Evolutionary conservation across 1,140 invertebrate genomes (phyloP).

Genomic region (Telenomus remus): DNA sequence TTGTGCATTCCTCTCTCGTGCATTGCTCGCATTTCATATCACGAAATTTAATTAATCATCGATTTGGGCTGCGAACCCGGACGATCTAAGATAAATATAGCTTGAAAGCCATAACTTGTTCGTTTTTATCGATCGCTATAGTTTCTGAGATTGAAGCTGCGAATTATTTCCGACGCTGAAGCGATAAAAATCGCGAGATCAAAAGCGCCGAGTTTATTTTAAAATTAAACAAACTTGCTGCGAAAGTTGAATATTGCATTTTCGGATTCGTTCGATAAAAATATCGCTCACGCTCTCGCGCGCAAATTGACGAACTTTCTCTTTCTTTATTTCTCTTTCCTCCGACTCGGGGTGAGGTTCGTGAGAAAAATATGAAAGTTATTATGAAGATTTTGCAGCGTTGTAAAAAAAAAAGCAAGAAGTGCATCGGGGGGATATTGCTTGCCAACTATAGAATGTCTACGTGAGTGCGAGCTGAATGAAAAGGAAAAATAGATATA

Average conservation of each 20-base stretch:
- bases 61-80: no score
- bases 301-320: conserved; percentile 54
- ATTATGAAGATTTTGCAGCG: conserved; percentile 58
- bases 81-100: no score
- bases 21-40: conserved; percentile 13
- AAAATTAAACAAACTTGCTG: conserved; percentile 43
- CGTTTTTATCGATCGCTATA: no score
- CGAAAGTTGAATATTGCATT: conserved; percentile 22
- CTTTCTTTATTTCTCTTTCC: conserved; percentile 55
- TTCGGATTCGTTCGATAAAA: conserved; percentile 53
- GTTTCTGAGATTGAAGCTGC: not conserved
- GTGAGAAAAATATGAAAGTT: conserved; percentile 60
- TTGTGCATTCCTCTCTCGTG: conserved; percentile 5
- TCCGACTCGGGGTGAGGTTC: conserved; percentile 39
- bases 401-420: conserved; percentile 55
- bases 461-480: conserved; percentile 53
- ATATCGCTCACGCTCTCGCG: conserved; percentile 25
- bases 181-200: conserved; percentile 1
- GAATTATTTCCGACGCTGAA: not conserved
- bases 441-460: conserved; percentile 52
- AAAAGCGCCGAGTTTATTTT: conserved; percentile 11
- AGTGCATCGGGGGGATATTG: conserved; percentile 55
- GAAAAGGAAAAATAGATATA: conserved; percentile 54
- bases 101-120: no score
- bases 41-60: conserved; percentile 19